These are phyloP conservation scores for Campylorhamphus procurvoides DNA, from an alignment of 2,113 vertebrate genomes.

Conservation along the genomic window DNA sequence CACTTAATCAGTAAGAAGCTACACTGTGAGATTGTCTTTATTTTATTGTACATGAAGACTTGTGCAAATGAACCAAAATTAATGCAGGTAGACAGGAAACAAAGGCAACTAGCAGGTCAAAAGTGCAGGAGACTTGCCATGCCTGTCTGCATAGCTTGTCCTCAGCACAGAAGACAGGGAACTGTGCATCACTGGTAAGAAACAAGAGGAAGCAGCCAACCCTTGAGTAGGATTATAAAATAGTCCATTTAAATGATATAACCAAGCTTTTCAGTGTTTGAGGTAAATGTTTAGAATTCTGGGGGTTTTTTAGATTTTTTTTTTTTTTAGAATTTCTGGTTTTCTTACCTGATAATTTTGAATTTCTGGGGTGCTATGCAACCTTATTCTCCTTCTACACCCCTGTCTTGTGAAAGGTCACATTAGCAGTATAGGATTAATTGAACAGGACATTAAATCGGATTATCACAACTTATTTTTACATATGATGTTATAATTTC, in stretches of 20 bases:
- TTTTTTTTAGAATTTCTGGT: not conserved
- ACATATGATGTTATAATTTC: not conserved
- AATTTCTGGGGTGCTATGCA: not conserved
- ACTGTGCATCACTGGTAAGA: not conserved
- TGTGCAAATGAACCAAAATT: constrained; percentile 32
- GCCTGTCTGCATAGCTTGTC: constrained; percentile 31
- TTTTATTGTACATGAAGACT: not conserved
- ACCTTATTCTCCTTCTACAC: not conserved
- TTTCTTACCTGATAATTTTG: not conserved
- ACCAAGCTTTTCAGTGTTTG: not conserved
- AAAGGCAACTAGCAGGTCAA: constrained; percentile 50
- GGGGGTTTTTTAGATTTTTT: too few species aligned
- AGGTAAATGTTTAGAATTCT: not conserved
- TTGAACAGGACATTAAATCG: not conserved
- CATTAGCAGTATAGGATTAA: not conserved
- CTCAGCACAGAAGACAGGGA: constrained; percentile 1
- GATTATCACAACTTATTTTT: not conserved
- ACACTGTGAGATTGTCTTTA: not conserved
- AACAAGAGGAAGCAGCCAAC: not conserved
- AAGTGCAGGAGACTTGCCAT: constrained; percentile 53
- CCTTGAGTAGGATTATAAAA: not conserved
- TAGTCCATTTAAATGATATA: not conserved
- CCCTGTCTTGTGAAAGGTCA: not conserved
- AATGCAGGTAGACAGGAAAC: constrained; percentile 54
- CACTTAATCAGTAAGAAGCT: not conserved